Evolutionary conservation across 2,888 invertebrate genomes (phyloP), one percentile per base, ranked within the genome.

Genomic region (Cerastis leucographa): DNA sequence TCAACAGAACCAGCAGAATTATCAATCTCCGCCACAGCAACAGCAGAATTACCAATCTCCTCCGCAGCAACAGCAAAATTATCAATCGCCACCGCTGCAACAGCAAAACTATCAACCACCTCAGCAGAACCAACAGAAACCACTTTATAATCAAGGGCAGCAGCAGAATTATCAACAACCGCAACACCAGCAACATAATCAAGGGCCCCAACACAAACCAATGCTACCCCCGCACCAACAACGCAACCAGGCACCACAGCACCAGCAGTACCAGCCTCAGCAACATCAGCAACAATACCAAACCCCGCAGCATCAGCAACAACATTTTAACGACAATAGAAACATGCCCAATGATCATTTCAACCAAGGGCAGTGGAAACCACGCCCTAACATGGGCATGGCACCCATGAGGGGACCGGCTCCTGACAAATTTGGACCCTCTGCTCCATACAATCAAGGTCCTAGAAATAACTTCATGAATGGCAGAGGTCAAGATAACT

Each of bases 401-500:
- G 82, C 76, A 7, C 59, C 19, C 2, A 42, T 75, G 2, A 87
- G 81, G 42, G 82, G 69, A 54, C 25, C 78, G 6, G 76, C 59
- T 0, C 67, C 78, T 14, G 81, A 85, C 71, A 84, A 86, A 51
- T 85, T 81, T 40, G 81, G 76, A 12, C 46, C 85, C 35, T 74
- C 71, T 74, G 44, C 86, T 71, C 80, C 81, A 22, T 82, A 87
- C 76, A 91, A 92, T 78, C 90, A 91, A 85, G 90, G 90, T 6
- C 84, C 89, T 22, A 88, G 92, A 79, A 89, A 90, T 40, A 93
- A 91, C 80, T 93, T 91, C 51, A 89, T 90, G 87, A 93, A 93
- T 71, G 90, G 89, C 42, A 89, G 89, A 56, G 87, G 81, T 5
- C 90, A 88, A 69, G 89, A 91, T 56, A 90, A 88, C 56, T 89